Evolutionary conservation across 2,113 vertebrate species (phyloP).

Genomic region (Pycnonotus jocosus): DNA sequence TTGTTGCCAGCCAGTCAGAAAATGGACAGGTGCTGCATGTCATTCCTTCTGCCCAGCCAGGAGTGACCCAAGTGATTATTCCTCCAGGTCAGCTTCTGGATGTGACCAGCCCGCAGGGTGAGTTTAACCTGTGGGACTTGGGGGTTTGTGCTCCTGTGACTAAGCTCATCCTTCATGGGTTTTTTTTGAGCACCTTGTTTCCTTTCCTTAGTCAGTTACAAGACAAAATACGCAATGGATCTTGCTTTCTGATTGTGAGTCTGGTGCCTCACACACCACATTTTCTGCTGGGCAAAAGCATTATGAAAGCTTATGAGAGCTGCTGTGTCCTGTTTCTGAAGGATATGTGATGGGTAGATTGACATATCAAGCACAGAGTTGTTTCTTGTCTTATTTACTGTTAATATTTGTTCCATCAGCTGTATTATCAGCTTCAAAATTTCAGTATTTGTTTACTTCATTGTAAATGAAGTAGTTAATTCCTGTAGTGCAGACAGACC

Average conservation of each 20-base stretch:
- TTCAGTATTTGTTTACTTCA: background rate
- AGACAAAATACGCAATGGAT: background rate
- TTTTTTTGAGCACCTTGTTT: background rate
- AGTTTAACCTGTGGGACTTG: conserved; percentile 9
- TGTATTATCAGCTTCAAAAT: background rate
- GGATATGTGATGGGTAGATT: background rate
- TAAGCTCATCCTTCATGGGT: background rate
- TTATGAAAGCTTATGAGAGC: background rate
- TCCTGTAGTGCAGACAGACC: background rate
- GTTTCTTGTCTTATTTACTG: background rate
- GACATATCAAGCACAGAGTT: background rate
- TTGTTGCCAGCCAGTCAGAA: conserved; percentile 77
- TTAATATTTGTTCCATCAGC: background rate
- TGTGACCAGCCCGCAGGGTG: conserved; percentile 56
- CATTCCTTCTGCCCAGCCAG: conserved; percentile 75
- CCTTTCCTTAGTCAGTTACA: background rate
- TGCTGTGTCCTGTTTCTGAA: background rate
- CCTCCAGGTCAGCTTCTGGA: conserved; percentile 74
- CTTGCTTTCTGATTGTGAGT: background rate
- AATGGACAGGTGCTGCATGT: conserved; percentile 76
- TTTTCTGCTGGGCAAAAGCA: background rate
- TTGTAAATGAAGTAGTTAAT: background rate
- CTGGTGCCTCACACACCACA: rapidly evolving
- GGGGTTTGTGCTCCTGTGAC: background rate
- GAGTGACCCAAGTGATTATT: conserved; percentile 73